phyloP scores from a whole-genome alignment of 2,113 vertebrate genomes.

The Noturus placidus region DNA sequence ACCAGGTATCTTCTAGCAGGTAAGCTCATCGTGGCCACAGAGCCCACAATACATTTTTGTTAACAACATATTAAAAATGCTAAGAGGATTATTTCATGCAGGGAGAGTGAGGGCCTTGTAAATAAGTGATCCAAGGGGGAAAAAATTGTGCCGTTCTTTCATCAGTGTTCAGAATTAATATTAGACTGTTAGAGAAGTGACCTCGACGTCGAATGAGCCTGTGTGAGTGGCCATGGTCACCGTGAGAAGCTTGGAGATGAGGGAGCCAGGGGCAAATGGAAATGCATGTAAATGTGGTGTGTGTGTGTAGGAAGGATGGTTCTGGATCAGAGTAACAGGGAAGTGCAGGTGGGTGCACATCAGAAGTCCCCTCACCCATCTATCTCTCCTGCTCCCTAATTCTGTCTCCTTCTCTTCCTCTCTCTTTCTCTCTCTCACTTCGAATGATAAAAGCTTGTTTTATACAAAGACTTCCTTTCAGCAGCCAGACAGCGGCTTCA shows the following conservation, averaged over 20 bases:
- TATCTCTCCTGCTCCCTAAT: conserved; percentile 18
- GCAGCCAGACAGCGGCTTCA: conserved; percentile 51
- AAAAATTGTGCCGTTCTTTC: neutral
- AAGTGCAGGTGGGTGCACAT: conserved; percentile 57
- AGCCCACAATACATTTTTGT: neutral
- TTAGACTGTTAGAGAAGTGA: conserved; percentile 40
- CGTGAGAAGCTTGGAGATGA: conserved; percentile 36
- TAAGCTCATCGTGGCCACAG: neutral
- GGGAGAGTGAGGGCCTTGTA: neutral
- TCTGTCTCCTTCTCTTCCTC: conserved; percentile 25
- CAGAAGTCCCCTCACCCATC: conserved; percentile 39
- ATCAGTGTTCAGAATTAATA: conserved; percentile 52
- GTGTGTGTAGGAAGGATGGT: conserved; percentile 14
- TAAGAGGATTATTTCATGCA: neutral
- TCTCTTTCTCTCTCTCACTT: conserved; percentile 25
- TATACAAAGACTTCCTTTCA: conserved; percentile 56
- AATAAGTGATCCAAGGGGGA: neutral
- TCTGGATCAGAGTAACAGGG: conserved; percentile 34
- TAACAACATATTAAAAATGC: neutral
- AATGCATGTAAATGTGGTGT: conserved; percentile 42
- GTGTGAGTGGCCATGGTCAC: conserved; percentile 44
- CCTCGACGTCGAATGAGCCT: conserved; percentile 39
- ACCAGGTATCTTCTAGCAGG: neutral
- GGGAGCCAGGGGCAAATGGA: conserved; percentile 42
- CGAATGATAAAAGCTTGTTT: conserved; percentile 55